A percentile compares a stretch with the other conserved stretches of the same genome.
Conservation (phyloP, 2,797 vertebrate species). For the Amphiprion clarkii region DNA sequence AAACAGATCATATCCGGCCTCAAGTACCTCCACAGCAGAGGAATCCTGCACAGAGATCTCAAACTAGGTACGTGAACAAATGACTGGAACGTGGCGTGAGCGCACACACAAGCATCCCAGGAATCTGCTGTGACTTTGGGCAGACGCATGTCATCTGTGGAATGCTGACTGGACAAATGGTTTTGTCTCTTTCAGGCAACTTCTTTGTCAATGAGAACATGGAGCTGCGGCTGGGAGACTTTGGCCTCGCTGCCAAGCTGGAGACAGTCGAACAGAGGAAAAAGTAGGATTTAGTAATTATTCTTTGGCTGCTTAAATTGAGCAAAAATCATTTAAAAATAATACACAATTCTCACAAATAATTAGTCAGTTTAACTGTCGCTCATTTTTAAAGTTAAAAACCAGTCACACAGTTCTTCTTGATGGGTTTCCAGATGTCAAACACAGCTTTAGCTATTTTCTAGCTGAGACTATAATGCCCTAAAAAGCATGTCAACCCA, state of each 20-base stretch:
- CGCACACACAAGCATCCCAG: slow-evolving; percentile 49
- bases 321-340: not conserved
- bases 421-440: not conserved
- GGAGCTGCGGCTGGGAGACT: slow-evolving; percentile 97
- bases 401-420: not conserved
- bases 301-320: not conserved
- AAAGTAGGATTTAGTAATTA: slow-evolving; percentile 84
- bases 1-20: slow-evolving; percentile 96
- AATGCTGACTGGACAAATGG: slow-evolving; percentile 70
- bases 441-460: not conserved
- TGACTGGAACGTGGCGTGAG: not conserved
- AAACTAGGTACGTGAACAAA: slow-evolving; percentile 91
- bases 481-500: not conserved
- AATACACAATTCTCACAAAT: not conserved
- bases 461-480: not conserved
- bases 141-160: slow-evolving; percentile 38
- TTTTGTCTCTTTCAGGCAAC: slow-evolving; percentile 88
- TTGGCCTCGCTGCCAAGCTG: slow-evolving; percentile 94
- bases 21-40: slow-evolving; percentile 95
- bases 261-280: slow-evolving; percentile 93
- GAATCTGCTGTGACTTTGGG: slow-evolving; percentile 68
- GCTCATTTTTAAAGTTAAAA: not conserved
- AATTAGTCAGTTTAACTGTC: not conserved
- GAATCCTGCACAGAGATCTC: slow-evolving; percentile 97
- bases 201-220: slow-evolving; percentile 99